These are phyloP conservation scores for Syrphus vitripennis DNA, from an alignment of 2,888 invertebrate genomes.

Conservation along the genomic window DNA sequence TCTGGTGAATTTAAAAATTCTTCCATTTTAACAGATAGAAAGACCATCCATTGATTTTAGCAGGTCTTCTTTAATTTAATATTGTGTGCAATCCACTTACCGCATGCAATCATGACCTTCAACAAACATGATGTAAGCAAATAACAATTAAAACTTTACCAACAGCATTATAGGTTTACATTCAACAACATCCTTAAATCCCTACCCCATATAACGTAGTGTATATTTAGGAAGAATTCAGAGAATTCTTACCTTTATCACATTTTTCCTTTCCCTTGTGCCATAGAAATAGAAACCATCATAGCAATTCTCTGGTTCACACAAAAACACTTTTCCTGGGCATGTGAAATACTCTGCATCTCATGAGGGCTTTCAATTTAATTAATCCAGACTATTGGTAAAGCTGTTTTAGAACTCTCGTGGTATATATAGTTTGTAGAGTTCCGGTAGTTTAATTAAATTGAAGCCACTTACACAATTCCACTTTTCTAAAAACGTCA, in stretches of 20 bases:
- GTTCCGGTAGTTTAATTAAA: constrained; percentile 62
- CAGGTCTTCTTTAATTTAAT: background rate
- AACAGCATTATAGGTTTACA: background rate
- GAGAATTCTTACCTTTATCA: constrained; percentile 1
- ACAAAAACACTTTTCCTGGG: background rate
- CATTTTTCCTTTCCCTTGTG: background rate
- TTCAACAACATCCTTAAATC: background rate
- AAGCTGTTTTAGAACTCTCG: constrained; percentile 34
- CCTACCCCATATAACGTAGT: background rate
- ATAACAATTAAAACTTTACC: constrained; percentile 26
- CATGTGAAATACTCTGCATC: constrained; percentile 37
- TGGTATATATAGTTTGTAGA: constrained; percentile 30
- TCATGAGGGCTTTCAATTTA: constrained; percentile 61
- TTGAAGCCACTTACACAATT: constrained; percentile 62
- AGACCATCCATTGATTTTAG: too few relatives aligned
- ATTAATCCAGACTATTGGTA: constrained; percentile 63
- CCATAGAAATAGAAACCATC: too few relatives aligned
- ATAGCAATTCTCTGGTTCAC: background rate
- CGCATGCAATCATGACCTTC: constrained; percentile 9
- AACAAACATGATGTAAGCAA: constrained; percentile 16
- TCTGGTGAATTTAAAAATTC: too few relatives aligned
- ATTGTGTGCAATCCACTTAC: background rate
- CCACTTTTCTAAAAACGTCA: constrained; percentile 19
- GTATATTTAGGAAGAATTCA: background rate
- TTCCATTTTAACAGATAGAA: background rate